Evolutionary conservation across 2,113 vertebrate genomes (phyloP).

Genomic region (Hypanus sabinus): DNA sequence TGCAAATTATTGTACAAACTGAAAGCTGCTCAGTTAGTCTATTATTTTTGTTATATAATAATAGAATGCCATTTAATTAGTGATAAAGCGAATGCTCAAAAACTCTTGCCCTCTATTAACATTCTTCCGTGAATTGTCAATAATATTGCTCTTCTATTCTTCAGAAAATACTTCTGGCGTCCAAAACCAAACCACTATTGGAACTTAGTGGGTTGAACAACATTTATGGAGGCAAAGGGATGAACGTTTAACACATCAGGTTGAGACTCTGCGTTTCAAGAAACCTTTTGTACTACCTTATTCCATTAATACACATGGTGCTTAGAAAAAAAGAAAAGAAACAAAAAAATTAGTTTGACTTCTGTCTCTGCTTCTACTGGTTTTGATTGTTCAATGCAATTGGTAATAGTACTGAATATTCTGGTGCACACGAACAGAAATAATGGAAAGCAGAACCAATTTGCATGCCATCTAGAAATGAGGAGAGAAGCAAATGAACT

Average conservation of each 20-base stretch:
- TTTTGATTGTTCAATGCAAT: neutral
- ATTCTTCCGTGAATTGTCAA: neutral
- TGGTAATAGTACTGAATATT: neutral
- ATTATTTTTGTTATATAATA: too few relatives aligned
- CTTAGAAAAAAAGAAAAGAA: neutral
- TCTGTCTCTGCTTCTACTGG: neutral
- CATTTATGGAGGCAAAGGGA: too few relatives aligned
- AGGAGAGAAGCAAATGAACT: neutral
- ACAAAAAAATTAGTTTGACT: neutral
- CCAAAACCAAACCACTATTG: too few relatives aligned
- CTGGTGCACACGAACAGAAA: neutral
- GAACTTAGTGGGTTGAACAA: too few relatives aligned
- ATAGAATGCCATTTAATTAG: too few relatives aligned
- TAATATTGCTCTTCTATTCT: neutral
- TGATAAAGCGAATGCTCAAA: too few relatives aligned
- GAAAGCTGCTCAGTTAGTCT: too few relatives aligned
- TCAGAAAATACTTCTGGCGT: neutral
- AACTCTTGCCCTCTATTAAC: neutral
- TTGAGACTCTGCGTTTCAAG: too few relatives aligned
- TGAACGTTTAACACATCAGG: too few relatives aligned
- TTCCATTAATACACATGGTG: neutral
- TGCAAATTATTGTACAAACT: too few relatives aligned
- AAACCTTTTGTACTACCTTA: neutral
- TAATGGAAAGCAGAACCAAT: neutral
- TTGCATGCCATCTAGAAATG: neutral